Evolutionary conservation across 2,113 vertebrate species (phyloP).

Genomic region (Python bivittatus): DNA sequence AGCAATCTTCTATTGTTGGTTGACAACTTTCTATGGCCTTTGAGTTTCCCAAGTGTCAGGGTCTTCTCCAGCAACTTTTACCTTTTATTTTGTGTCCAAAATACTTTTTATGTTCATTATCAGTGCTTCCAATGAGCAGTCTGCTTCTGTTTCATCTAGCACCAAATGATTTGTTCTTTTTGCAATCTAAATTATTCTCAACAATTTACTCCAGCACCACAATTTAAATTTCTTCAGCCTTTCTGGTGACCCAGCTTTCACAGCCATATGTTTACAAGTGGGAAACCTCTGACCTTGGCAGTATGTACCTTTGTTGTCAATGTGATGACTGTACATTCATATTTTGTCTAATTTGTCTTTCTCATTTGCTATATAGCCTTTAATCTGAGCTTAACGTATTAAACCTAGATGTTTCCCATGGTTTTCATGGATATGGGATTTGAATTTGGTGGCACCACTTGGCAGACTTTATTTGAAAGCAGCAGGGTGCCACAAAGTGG

Average conservation of each 20-base stretch:
- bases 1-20: neutral
- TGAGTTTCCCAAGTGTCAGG: neutral
- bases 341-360: neutral
- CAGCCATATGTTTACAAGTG: neutral
- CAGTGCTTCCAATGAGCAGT: neutral
- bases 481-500: neutral
- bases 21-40: neutral
- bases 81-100: neutral
- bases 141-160: neutral
- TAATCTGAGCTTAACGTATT: neutral
- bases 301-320: neutral
- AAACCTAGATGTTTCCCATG: neutral
- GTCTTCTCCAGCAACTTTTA: neutral
- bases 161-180: neutral
- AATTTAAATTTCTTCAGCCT: neutral
- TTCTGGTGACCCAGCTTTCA: neutral
- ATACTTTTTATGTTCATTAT: neutral
- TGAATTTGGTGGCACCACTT: neutral
- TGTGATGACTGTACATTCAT: neutral
- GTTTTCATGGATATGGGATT: neutral
- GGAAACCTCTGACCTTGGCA: neutral
- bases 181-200: neutral
- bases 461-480: neutral
- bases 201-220: neutral
- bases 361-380: neutral